These are phyloP conservation scores for Heliconius ethilla DNA, from an alignment of 2,888 invertebrate genomes.

Conservation along the genomic window DNA sequence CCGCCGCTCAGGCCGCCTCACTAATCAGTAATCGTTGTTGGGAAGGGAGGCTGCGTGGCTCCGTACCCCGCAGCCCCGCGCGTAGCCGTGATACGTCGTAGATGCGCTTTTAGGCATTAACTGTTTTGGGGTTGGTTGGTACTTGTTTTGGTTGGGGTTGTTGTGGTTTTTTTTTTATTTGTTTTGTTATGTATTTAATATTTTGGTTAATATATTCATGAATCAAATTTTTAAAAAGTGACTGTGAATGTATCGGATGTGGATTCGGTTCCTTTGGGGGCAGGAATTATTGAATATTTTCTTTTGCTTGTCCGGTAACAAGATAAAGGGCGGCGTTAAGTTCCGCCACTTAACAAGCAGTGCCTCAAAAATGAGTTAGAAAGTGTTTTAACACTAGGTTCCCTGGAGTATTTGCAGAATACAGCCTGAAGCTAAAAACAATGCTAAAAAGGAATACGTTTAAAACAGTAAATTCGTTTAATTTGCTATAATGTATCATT, in stretches of 20 bases:
- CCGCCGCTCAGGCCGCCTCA: constrained; percentile 77
- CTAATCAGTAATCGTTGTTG: constrained; percentile 83
- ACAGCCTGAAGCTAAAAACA: neutral
- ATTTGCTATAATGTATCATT: neutral
- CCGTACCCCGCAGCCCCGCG: constrained; percentile 55
- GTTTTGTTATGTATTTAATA: neutral
- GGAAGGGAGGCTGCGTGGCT: constrained; percentile 80
- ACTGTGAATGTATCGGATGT: neutral
- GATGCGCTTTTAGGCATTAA: constrained; percentile 47
- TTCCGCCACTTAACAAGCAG: neutral
- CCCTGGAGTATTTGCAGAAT: too few relatives aligned
- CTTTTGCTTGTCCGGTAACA: neutral
- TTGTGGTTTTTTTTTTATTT: neutral
- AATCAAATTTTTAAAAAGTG: neutral
- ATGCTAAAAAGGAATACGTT: too few relatives aligned
- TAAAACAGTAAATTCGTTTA: neutral
- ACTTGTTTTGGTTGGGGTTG: too few relatives aligned
- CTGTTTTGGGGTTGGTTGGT: neutral
- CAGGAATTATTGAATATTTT: neutral
- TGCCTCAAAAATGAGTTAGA: neutral
- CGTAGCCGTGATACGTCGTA: constrained; percentile 58
- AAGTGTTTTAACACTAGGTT: neutral
- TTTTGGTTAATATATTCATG: neutral
- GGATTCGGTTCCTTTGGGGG: neutral
- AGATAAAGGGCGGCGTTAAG: neutral